A percentile compares a stretch with the other conserved stretches of the same genome.
These are phyloP conservation scores for Pangasius mekongensis DNA, from an alignment of 2,797 vertebrate species.

Conservation along the genomic window DNA sequence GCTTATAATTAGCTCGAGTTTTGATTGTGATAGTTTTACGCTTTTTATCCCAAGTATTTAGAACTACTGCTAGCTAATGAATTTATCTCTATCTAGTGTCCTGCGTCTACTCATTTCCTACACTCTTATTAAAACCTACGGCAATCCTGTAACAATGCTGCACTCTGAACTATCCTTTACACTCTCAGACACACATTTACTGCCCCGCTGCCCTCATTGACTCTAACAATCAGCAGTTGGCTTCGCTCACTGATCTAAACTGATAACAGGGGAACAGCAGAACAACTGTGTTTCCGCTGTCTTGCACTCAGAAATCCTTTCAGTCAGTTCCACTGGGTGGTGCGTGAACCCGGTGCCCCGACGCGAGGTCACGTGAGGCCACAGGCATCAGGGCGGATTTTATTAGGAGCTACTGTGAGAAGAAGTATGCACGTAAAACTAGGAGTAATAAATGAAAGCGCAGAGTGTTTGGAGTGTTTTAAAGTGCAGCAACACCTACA, in stretches of 20 bases:
- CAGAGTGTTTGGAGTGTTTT: background rate
- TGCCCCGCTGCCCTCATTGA: conserved; percentile 15
- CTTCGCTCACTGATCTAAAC: background rate
- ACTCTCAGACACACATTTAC: background rate
- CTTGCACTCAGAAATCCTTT: conserved; percentile 4
- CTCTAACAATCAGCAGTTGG: background rate
- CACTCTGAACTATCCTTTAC: background rate
- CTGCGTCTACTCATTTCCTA: background rate
- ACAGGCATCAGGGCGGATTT: too few relatives aligned
- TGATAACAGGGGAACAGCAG: conserved; percentile 16
- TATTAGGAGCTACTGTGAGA: background rate
- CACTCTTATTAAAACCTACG: background rate
- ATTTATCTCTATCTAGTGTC: background rate
- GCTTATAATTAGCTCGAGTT: background rate
- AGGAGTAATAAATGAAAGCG: background rate
- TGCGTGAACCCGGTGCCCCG: background rate
- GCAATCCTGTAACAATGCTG: background rate
- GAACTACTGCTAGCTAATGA: background rate
- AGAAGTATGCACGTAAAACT: background rate
- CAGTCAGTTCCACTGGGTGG: background rate
- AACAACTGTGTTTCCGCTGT: conserved; percentile 12
- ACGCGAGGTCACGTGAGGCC: background rate
- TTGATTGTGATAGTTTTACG: background rate
- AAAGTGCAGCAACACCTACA: background rate
- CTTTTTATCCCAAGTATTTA: too few relatives aligned